Base-by-base conservation (phyloP, 2,113 vertebrate genomes). In the Neogobius melanostomus region DNA sequence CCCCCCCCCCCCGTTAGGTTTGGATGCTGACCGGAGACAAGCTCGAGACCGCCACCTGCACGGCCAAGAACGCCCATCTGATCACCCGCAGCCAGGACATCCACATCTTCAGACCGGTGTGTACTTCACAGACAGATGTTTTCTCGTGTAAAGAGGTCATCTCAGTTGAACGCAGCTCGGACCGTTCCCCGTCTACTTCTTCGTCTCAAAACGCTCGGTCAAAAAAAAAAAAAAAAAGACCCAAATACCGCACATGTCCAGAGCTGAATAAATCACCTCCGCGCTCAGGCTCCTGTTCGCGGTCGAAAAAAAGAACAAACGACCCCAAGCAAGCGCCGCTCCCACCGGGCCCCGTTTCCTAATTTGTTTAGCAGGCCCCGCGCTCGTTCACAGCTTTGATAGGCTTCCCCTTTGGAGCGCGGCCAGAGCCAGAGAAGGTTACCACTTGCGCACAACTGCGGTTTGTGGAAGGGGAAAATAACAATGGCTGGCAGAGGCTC, bases 21-120 rank as follows among this genome's bases (percentile, higher is more conserved):
- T 99, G 97, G 97, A 99, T 99, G 97, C 91, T 99, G 81, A 99
- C 97, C 0, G 97, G 97, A 72, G 97, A 99, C 90, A 99, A 99
- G 87, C 89, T 99, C 51, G 97, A 99, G 91, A 99, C 97, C 0
- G 97, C 97, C 60, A 99, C 97, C 0, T 99, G 97, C 90, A 98
- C 97, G 0, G 97, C 97, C 8, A 99, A 99, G 91, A 99, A 99
- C 0, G 97, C 97, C 0, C 97, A 98, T 80, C 92, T 99, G 88
- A 96, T 99, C 84, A 98, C 97, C 74, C 94, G 97, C 69, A 97
- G 91, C 76, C 97, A 99, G 66, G 97, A 99, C 90, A 94, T 99
- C 88, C 97, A 99, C 11, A 85, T 96, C 66, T 99, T 99, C 78
- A 94, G 96, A 88, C 87, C 95, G 54, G 97, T 98, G 88, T 93